Evolutionary conservation across 64 coral and sea anemone genomes (phyloP).

Genomic region (Anthopleura sola): DNA sequence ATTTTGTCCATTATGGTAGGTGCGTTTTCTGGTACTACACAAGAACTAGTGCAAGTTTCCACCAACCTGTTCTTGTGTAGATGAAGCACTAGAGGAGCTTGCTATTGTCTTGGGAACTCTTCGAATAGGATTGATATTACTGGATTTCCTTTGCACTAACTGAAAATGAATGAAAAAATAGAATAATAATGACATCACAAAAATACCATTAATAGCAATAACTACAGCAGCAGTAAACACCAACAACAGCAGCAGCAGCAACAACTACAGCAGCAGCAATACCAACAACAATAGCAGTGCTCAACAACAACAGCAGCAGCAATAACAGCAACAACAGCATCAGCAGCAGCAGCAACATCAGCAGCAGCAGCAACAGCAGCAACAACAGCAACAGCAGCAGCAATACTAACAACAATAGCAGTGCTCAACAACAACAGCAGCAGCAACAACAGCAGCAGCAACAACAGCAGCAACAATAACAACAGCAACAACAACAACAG

Average conservation of each 20-base stretch:
- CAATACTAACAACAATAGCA: background rate
- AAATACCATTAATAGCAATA: background rate
- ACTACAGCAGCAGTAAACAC: background rate
- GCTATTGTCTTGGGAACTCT: slow-evolving; percentile 41
- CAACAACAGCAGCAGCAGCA: background rate
- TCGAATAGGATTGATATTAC: slow-evolving; percentile 47
- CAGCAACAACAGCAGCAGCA: background rate
- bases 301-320: background rate
- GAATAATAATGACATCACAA: background rate
- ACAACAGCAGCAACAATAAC: background rate
- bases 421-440: too few relatives aligned
- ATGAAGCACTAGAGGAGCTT: slow-evolving; percentile 12
- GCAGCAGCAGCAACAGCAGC: background rate
- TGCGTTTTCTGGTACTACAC: too few relatives aligned
- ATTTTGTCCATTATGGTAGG: too few relatives aligned
- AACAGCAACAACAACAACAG: background rate
- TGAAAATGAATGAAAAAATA: background rate
- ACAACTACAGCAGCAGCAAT: background rate
- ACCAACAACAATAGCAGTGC: background rate
- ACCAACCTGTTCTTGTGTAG: background rate
- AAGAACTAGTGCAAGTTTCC: background rate
- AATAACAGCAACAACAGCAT: background rate
- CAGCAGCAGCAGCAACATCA: background rate
- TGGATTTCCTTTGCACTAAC: slow-evolving; percentile 42
- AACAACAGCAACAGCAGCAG: background rate